phyloP scores from a whole-genome alignment of 1,140 invertebrate species.

The Tetramorium simillimum region DNA sequence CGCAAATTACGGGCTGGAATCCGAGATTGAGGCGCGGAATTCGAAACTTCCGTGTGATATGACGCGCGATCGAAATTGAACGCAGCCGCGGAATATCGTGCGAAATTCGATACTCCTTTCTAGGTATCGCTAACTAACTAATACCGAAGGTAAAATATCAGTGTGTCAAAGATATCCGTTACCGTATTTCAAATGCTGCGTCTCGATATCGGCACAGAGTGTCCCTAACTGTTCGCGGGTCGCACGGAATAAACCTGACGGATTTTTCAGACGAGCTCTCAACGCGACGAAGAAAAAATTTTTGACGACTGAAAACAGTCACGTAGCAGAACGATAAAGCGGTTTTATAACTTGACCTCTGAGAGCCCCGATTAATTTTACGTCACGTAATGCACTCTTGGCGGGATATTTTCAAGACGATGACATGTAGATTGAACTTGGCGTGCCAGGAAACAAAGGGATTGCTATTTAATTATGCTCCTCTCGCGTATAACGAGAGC shows the following conservation, averaged over 20 bases:
- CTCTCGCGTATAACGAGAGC: neutral
- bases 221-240: neutral
- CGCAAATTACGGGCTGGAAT: constrained; percentile 13
- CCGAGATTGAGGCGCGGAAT: constrained; percentile 34
- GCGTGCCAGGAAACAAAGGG: neutral
- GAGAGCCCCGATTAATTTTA: neutral
- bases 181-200: neutral
- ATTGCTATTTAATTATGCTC: constrained; percentile 19
- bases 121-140: constrained; percentile 23
- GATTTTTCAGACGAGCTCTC: neutral
- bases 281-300: neutral
- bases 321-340: neutral
- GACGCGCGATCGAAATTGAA: constrained; percentile 35
- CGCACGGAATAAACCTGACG: neutral
- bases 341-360: neutral
- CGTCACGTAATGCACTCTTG: neutral
- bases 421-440: too few species aligned
- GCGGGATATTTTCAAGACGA: neutral
- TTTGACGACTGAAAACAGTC: neutral
- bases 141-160: constrained; percentile 26
- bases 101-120: constrained; percentile 36
- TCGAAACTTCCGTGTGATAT: constrained; percentile 36
- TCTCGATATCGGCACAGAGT: neutral
- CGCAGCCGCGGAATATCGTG: constrained; percentile 16
- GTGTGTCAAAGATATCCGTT: constrained; percentile 27